phyloP scores from a whole-genome alignment of 2,113 vertebrate species.

The Lontra canadensis region DNA sequence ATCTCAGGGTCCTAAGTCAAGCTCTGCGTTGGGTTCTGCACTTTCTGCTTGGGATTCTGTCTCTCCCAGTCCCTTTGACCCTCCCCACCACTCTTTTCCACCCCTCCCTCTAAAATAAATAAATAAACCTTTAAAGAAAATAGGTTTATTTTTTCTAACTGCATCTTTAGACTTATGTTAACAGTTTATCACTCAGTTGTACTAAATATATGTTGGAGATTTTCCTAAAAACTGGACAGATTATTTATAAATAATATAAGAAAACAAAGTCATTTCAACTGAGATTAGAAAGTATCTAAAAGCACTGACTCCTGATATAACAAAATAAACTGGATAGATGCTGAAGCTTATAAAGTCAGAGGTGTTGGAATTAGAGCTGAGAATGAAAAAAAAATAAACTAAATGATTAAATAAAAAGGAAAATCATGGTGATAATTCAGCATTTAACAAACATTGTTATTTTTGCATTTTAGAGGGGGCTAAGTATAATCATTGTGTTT shows the following conservation, averaged over 20 bases:
- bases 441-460: not conserved
- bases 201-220: not conserved
- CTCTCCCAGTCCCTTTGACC: too few species aligned
- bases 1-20: not conserved
- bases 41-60: too few species aligned
- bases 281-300: not conserved
- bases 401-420: not conserved
- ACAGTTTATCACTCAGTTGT: not conserved
- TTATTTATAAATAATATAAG: not conserved
- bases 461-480: not conserved
- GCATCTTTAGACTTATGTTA: not conserved
- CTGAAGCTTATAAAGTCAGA: not conserved
- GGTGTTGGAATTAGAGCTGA: not conserved
- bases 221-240: not conserved
- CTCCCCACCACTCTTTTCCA: too few species aligned
- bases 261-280: not conserved
- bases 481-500: not conserved
- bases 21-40: fast-evolving
- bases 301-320: not conserved
- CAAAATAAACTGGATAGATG: not conserved
- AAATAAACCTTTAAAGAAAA: too few species aligned
- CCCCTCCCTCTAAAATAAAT: too few species aligned
- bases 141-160: not conserved
- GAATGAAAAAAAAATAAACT: not conserved
- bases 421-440: not conserved